phyloP scores from a whole-genome alignment of 2,888 invertebrate genomes.

The Acleris holmiana region DNA sequence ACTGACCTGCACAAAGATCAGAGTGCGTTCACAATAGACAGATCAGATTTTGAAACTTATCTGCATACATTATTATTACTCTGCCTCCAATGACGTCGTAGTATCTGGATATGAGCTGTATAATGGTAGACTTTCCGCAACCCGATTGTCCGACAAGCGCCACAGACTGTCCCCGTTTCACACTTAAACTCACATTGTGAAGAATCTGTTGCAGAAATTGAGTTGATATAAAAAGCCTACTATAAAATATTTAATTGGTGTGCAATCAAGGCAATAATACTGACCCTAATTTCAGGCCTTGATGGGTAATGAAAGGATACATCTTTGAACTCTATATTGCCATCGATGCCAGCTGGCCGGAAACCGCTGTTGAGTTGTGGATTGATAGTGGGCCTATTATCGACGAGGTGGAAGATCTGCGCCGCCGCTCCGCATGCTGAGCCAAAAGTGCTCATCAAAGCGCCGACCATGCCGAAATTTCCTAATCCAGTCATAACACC shows the following conservation, averaged over 20 bases:
- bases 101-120: conserved; percentile 89
- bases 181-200: conserved; percentile 85
- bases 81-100: conserved; percentile 66
- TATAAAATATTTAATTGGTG: neutral
- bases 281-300: conserved; percentile 87
- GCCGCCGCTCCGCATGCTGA: conserved; percentile 90
- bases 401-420: conserved; percentile 89
- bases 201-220: conserved; percentile 2
- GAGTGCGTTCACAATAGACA: too few relatives aligned
- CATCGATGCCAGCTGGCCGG: conserved; percentile 78
- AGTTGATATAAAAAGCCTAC: neutral
- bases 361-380: conserved; percentile 85
- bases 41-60: too few relatives aligned
- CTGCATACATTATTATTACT: conserved; percentile 39
- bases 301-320: conserved; percentile 91
- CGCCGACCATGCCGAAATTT: conserved; percentile 89
- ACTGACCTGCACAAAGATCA: neutral
- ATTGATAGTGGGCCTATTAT: conserved; percentile 88
- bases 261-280: conserved; percentile 39
- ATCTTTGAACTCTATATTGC: conserved; percentile 87
- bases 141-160: conserved; percentile 90
- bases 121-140: conserved; percentile 90
- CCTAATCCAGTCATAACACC: conserved; percentile 87
- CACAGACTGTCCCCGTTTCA: conserved; percentile 88
- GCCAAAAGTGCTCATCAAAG: conserved; percentile 89